Percentiles rank a stretch among this genome's conserved stretches.
These are phyloP conservation scores for Hyperopisus bebe DNA, from an alignment of 2,113 vertebrate genomes.

Conservation along the genomic window DNA sequence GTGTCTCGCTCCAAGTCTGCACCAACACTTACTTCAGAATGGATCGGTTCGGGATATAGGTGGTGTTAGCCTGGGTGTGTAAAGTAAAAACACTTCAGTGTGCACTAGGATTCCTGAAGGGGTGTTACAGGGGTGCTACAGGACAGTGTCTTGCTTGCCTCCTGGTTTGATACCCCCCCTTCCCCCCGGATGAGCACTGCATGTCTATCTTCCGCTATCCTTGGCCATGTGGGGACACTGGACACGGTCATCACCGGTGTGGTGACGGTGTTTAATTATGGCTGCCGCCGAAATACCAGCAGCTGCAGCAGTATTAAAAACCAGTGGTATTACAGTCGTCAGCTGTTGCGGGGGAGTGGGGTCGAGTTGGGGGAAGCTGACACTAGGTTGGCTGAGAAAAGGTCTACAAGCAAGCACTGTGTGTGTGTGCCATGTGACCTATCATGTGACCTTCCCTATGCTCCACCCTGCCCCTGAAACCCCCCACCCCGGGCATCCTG, in stretches of 20 bases:
- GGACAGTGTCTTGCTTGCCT: not conserved
- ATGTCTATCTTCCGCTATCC: not conserved
- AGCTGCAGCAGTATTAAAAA: not conserved
- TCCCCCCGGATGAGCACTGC: not conserved
- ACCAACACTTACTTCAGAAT: not conserved
- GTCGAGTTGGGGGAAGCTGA: not conserved
- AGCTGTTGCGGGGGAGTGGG: not conserved
- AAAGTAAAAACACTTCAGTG: not conserved
- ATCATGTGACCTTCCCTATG: not conserved
- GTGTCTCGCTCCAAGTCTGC: not conserved
- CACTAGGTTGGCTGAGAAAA: not conserved
- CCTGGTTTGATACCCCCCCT: not conserved
- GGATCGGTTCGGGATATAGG: not conserved
- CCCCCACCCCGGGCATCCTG: not conserved
- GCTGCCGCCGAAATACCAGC: not conserved
- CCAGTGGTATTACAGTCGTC: not conserved
- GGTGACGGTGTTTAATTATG: not conserved
- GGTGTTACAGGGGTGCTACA: not conserved
- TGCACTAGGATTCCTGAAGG: not conserved
- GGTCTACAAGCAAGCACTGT: constrained; percentile 1
- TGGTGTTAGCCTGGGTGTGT: not conserved
- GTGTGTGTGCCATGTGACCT: not conserved
- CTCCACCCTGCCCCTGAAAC: not conserved
- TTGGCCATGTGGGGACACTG: not conserved
- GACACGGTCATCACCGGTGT: not conserved